A percentile compares a stretch with the other conserved stretches of the same genome.
Conservation (phyloP, 2,888 invertebrate genomes). For the Neoitamus cyanurus region DNA sequence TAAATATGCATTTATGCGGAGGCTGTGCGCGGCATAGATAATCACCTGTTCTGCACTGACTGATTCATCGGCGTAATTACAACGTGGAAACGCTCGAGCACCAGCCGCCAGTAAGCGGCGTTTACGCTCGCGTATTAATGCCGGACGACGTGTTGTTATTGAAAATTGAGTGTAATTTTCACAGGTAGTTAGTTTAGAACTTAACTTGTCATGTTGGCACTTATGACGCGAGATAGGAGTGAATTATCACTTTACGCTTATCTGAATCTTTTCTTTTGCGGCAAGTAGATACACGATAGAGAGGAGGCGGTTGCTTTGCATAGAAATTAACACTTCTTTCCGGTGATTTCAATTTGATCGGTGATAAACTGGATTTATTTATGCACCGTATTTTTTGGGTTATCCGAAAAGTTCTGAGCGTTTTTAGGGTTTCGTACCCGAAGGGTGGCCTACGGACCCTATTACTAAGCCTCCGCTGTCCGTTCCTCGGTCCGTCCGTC, state of each 20-base stretch:
- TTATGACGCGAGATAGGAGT: background rate
- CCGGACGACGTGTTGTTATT: constrained; percentile 1
- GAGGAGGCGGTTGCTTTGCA: background rate
- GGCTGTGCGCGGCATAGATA: constrained; percentile 17
- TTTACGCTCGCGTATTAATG: background rate
- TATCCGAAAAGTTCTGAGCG: no score
- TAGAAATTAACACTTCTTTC: background rate
- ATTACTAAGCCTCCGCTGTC: no score
- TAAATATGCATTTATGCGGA: constrained; percentile 29
- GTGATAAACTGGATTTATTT: no score
- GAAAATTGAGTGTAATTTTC: constrained; percentile 5
- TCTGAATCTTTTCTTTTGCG: background rate
- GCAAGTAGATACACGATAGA: background rate
- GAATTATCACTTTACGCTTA: background rate
- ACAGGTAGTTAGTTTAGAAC: background rate
- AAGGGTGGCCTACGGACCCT: no score
- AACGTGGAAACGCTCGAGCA: background rate
- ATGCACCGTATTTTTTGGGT: no score
- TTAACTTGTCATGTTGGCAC: background rate
- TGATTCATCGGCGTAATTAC: constrained; percentile 26
- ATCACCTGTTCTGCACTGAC: constrained; percentile 30
- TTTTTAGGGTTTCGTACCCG: no score
- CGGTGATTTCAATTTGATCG: no score
- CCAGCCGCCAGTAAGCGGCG: background rate
- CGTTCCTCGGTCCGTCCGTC: no score